Base-by-base conservation (phyloP, 2,888 invertebrate genomes). In the Drosophila kambysellisi region DNA sequence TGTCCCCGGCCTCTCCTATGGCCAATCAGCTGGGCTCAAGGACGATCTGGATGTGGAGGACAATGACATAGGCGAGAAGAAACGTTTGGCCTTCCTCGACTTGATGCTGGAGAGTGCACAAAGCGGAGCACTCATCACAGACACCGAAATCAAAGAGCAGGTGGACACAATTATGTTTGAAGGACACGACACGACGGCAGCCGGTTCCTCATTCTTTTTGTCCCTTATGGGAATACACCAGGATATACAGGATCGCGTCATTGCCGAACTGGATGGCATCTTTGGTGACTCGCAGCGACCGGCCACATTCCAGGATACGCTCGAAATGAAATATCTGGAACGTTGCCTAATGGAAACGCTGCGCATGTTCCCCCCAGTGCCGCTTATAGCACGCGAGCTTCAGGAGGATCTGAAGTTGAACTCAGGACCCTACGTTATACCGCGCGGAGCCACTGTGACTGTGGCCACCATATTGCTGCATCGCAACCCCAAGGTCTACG, bases 161-260 rank as follows among this genome's bases (percentile, higher is more conserved):
- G 97, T 97, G 0, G 96, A 97, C 91, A 97, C 97, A 0, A 97
- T 97, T 82, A 97, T 97, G 97, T 97, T 97, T 92, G 96, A 98
- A 95, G 97, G 96, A 51, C 97, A 97, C 91, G 97, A 97, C 86
- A 97, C 97, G 3, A 97, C 97, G 4, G 96, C 97, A 4, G 96
- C 97, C 33, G 97, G 96, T 15, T 96, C 96, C 82, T 97, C 97
- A 89, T 97, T 97, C 94, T 96, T 96, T 91, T 94, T 97, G n/a
- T 96, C 96, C 46, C 92, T 96, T 86, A 95, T 97, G 94, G 97
- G 96, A 66, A 94, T 95, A 70, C 96, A 96, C 92, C 95, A 95
- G 88, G 94, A 96, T 66, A 95, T 96, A 80, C 97, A 97, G 93
- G 92, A 95, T 75, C 95, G 95, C 87, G 96, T 96, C 5, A 94